Conservation (phyloP, 2,113 vertebrate species). For the Zingel zingel region DNA sequence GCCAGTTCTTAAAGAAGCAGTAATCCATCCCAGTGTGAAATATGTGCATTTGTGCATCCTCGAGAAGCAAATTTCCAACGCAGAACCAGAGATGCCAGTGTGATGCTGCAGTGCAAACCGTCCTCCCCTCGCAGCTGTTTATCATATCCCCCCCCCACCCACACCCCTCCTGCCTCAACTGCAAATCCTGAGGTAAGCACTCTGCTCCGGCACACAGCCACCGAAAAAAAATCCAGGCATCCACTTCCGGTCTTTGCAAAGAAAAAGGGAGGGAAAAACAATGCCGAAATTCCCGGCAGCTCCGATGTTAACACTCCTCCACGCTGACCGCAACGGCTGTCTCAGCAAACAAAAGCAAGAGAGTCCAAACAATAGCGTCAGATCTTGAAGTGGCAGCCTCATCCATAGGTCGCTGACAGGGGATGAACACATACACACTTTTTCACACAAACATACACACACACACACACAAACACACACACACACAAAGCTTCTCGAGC, state of each 20-base stretch:
- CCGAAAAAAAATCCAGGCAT: constrained; percentile 14
- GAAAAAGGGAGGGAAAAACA: background rate
- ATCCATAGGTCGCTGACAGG: background rate
- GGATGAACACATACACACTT: constrained; percentile 2
- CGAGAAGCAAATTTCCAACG: background rate
- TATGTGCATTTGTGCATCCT: constrained; percentile 29
- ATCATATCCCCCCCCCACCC: background rate
- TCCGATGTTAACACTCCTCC: constrained; percentile 18
- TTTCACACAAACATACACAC: background rate
- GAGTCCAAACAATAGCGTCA: constrained; percentile 17
- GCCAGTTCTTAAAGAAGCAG: constrained; percentile 28
- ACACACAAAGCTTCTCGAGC: background rate
- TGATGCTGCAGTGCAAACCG: constrained; percentile 55
- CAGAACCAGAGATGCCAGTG: constrained; percentile 32
- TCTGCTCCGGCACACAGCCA: constrained; percentile 21
- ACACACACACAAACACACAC: background rate
- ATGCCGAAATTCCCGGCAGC: constrained; percentile 13
- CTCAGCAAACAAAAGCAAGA: constrained; percentile 14
- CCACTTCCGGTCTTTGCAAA: background rate
- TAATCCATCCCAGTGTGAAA: constrained; percentile 28
- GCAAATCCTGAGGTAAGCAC: constrained; percentile 50
- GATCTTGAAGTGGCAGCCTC: constrained; percentile 1
- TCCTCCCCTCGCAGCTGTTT: constrained; percentile 42
- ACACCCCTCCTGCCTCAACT: background rate
- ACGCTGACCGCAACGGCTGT: background rate